Base-by-base conservation (phyloP, 2,797 vertebrate genomes). In the Nannoperca australis region DNA sequence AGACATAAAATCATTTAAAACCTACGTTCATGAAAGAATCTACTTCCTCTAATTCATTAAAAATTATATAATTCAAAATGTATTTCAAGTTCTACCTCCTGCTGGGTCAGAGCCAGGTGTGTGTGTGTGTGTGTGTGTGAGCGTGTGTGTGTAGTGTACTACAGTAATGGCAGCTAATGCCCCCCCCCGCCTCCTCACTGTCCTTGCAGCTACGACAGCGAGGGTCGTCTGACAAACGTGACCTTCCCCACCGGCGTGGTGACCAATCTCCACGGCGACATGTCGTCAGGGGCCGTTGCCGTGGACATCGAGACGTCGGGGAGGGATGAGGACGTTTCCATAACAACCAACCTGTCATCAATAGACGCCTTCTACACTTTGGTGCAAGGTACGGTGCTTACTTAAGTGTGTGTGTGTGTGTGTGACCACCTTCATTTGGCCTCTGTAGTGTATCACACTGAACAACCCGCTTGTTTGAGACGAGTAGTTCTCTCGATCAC, bases 361-460 rank as follows among this genome's bases (percentile, higher is more conserved):
- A 95, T 99, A 13, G 97, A 99, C 92, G 98, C 97, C 6, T 99
- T 98, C 95, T 99, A 99, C 91, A 99, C 97, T 27, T 96, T 99
- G 88, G 96, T 99, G 77, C 98, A 99, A 95, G 98, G 98, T 99
- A 95, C 82, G 81, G 7, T 44, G 15, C 38, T 56, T 15, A 24
- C 42, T 34, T 5, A 68, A 17, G 1, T 30, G 17, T 63, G 50
- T 51, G 45, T 32, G 44, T 59, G 63, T 55, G 40, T 65, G 51
- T 70, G 15, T 55, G n/a, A 49, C 8, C 18, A 2, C 14, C 55
- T 54, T 42, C 55, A 55, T 30, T 30, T 61, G 27, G 12, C 10
- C n/a, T 67, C 68, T 15, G 50, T 47, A 61, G 5, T 36, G 47
- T 54, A 45, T 60, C 24, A 45, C 9, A 45, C 47, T 47, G 63